A percentile compares a stretch with the other conserved stretches of the same genome.
Conservation (phyloP, 2,113 vertebrate genomes). For the Neogobius melanostomus region DNA sequence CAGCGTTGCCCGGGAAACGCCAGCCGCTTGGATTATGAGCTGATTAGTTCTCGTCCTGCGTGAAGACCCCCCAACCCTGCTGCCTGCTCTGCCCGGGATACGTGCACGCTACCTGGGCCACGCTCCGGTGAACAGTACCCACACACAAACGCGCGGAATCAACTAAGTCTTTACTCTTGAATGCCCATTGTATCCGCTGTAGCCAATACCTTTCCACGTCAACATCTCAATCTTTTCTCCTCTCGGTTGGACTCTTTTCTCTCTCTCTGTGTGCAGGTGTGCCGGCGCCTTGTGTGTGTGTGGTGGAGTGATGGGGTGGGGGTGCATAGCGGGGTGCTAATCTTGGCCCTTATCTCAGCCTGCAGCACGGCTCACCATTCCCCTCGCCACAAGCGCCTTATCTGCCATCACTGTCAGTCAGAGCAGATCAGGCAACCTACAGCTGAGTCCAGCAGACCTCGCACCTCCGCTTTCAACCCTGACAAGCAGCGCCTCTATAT, state of each 20-base stretch:
- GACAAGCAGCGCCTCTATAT: conserved; percentile 16
- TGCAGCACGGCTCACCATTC: conserved; percentile 71
- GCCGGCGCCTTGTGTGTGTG: neutral
- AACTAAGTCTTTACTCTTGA: conserved; percentile 49
- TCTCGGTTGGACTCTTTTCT: conserved; percentile 33
- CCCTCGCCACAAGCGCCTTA: conserved; percentile 65
- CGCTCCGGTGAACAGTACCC: conserved; percentile 43
- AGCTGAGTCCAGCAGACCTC: conserved; percentile 57
- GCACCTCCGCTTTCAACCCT: conserved; percentile 12
- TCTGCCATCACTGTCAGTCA: conserved; percentile 79
- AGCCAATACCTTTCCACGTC: conserved; percentile 54
- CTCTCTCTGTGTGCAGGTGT: conserved; percentile 10
- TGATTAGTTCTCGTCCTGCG: conserved; percentile 68
- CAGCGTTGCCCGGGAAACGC: conserved; percentile 71
- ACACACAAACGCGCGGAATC: conserved; percentile 29
- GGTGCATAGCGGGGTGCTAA: conserved; percentile 63
- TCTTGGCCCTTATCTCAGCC: conserved; percentile 75
- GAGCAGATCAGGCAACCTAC: conserved; percentile 70
- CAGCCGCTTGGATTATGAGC: conserved; percentile 70
- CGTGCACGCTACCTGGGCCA: conserved; percentile 57
- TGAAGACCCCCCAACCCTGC: conserved; percentile 29
- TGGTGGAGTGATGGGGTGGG: too few species aligned
- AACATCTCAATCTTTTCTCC: conserved; percentile 65
- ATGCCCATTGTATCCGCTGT: conserved; percentile 48
- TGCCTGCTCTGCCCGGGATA: conserved; percentile 49